A percentile compares a stretch with the other conserved stretches of the same genome.
These are phyloP conservation scores for Toxonevra muliebris DNA, from an alignment of 2,888 invertebrate species.

Conservation along the genomic window DNA sequence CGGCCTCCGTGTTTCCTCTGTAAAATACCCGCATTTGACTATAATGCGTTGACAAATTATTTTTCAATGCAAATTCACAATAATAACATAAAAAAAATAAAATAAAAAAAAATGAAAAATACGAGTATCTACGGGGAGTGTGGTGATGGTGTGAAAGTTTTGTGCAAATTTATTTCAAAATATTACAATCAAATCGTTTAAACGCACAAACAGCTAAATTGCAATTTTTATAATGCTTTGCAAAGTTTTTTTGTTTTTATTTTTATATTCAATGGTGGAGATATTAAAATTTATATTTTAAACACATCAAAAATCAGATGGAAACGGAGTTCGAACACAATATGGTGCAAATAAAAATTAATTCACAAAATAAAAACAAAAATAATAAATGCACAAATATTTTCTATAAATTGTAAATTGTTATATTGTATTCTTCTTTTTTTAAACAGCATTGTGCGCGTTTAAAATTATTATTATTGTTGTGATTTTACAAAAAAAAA, in stretches of 20 bases:
- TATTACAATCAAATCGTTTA: conserved; percentile 38
- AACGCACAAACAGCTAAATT: conserved; percentile 22
- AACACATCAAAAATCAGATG: conserved; percentile 8
- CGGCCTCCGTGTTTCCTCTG: conserved; percentile 7
- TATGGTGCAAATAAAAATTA: conserved; percentile 26
- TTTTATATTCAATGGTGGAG: neutral
- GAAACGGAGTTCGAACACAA: conserved; percentile 12
- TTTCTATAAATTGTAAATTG: too few relatives aligned
- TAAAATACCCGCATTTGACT: conserved; percentile 27
- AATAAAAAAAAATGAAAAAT: too few relatives aligned
- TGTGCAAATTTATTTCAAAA: conserved; percentile 34
- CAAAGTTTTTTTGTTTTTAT: neutral
- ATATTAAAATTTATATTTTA: conserved; percentile 19
- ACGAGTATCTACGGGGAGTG: neutral
- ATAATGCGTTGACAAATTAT: conserved; percentile 51
- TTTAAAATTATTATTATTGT: neutral
- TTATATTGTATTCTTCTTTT: neutral
- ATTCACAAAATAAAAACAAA: conserved; percentile 9
- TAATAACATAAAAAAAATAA: conserved; percentile 16
- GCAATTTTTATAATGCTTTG: conserved; percentile 21
- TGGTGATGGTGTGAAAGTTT: neutral
- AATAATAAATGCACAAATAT: too few relatives aligned
- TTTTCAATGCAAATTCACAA: conserved; percentile 51
- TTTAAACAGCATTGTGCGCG: neutral
- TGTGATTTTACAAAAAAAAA: neutral